These are phyloP conservation scores for Podarcis muralis DNA, from an alignment of 2,113 vertebrate genomes.

Conservation along the genomic window DNA sequence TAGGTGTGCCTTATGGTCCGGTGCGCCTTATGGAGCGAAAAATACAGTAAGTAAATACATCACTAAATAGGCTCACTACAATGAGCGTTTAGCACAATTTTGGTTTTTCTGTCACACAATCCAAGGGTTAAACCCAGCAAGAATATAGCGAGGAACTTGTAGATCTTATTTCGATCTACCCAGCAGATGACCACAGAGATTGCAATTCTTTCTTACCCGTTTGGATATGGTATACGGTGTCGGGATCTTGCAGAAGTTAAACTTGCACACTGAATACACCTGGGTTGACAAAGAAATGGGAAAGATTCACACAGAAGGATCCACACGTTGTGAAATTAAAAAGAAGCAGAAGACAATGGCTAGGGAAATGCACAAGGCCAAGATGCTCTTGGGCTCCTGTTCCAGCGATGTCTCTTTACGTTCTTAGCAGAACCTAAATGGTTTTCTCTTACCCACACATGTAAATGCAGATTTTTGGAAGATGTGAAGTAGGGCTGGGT, in stretches of 20 bases:
- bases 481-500: too few species aligned
- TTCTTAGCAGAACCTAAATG: neutral
- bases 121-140: neutral
- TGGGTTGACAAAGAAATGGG: conserved; percentile 60
- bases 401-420: neutral
- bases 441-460: neutral
- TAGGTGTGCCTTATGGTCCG: too few species aligned
- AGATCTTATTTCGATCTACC: neutral
- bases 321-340: neutral
- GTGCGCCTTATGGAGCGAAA: too few species aligned
- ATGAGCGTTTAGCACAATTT: neutral
- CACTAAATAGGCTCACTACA: neutral
- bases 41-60: too few species aligned
- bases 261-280: conserved; percentile 96
- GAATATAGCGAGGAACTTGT: neutral
- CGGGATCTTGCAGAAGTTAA: conserved; percentile 94
- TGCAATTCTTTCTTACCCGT: conserved; percentile 79
- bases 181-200: too few species aligned
- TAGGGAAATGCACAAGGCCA: too few species aligned
- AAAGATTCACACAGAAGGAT: neutral
- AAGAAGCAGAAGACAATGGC: neutral
- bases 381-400: too few species aligned
- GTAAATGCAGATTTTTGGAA: neutral
- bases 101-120: too few species aligned
- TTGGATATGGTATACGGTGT: conserved; percentile 90